Percentiles rank a stretch among this genome's conserved stretches.
phyloP scores from a whole-genome alignment of 2,888 invertebrate genomes.

The Parnassius orleans region DNA sequence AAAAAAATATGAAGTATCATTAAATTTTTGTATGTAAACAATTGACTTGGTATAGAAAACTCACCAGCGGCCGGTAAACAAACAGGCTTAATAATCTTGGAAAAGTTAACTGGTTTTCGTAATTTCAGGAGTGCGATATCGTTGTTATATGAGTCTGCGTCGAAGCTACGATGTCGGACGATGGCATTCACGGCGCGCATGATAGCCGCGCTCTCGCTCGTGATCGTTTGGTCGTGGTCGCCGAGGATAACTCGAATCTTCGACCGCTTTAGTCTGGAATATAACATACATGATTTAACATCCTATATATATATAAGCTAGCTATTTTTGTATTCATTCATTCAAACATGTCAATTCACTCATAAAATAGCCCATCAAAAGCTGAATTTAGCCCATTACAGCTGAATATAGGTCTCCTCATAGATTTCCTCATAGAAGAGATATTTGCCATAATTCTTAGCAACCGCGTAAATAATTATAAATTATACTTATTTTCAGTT shows the following conservation, averaged over 20 bases:
- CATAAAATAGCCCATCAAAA: too few species aligned
- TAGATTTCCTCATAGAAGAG: too few species aligned
- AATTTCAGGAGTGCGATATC: slow-evolving; percentile 90
- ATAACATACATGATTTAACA: not conserved
- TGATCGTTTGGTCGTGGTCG: slow-evolving; percentile 91
- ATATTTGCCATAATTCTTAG: too few species aligned
- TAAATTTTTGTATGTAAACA: too few species aligned
- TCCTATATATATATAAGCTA: too few species aligned
- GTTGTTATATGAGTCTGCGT: slow-evolving; percentile 92
- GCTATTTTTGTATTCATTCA: too few species aligned
- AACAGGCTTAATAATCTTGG: slow-evolving; percentile 87
- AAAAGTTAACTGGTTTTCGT: slow-evolving; percentile 88
- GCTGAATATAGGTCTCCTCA: too few species aligned
- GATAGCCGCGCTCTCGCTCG: slow-evolving; percentile 88
- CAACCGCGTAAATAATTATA: too few species aligned
- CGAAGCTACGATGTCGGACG: slow-evolving; percentile 90
- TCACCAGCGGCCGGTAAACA: slow-evolving; percentile 88
- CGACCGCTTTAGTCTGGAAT: slow-evolving; percentile 85
- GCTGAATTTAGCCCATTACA: too few species aligned
- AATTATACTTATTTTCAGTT: too few species aligned
- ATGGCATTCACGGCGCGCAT: slow-evolving; percentile 90
- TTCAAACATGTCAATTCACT: too few species aligned
- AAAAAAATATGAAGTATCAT: too few species aligned
- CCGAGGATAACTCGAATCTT: slow-evolving; percentile 91
- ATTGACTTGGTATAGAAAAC: slow-evolving; percentile 32